Conservation (phyloP, 2,113 vertebrate genomes). For the Macheiramphus alcinus region DNA sequence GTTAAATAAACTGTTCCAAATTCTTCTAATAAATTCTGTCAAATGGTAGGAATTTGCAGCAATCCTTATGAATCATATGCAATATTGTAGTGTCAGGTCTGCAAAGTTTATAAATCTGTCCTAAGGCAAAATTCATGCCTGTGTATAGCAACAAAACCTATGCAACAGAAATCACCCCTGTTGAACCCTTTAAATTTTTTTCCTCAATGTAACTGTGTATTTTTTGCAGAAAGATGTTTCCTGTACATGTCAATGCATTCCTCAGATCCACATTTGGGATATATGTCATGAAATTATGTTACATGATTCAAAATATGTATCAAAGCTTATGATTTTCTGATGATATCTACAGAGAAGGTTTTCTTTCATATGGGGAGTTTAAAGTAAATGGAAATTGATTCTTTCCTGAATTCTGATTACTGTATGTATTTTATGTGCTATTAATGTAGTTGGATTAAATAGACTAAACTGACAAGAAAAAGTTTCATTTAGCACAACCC, state of each 20-base stretch:
- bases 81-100: not conserved
- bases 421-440: not conserved
- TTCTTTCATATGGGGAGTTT: not conserved
- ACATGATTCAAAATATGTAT: not conserved
- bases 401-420: not conserved
- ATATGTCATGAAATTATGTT: not conserved
- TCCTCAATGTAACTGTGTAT: accelerated
- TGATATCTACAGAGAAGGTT: not conserved
- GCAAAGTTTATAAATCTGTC: not conserved
- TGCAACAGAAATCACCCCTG: not conserved
- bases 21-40: not conserved
- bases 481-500: not conserved
- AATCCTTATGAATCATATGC: not conserved
- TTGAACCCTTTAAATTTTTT: not conserved
- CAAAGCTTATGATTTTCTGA: not conserved
- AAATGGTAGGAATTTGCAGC: not conserved
- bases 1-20: not conserved
- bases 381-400: not conserved
- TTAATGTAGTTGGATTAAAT: not conserved
- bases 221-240: not conserved
- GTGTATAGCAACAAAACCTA: not conserved
- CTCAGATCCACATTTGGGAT: not conserved
- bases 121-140: not conserved
- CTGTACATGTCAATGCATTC: not conserved
- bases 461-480: not conserved